phyloP scores from a whole-genome alignment of 2,797 vertebrate genomes.

The Rhincodon typus region DNA sequence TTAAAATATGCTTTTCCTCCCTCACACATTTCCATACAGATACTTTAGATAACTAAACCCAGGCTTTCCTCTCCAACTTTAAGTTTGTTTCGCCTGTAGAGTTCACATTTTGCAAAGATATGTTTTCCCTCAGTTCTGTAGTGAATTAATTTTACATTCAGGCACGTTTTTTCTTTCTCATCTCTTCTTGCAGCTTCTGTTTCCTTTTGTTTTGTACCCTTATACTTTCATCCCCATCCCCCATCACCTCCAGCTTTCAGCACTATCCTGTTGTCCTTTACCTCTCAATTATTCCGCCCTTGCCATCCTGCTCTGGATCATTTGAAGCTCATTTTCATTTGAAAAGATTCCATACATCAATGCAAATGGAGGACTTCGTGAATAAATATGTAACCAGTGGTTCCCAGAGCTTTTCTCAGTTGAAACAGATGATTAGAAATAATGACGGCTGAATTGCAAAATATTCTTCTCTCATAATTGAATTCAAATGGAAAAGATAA shows the following conservation, averaged over 20 bases:
- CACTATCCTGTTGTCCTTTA: neutral
- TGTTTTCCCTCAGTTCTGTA: neutral
- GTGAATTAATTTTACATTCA: neutral
- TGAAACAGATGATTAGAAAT: constrained; percentile 13
- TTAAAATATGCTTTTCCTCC: neutral
- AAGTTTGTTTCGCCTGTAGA: neutral
- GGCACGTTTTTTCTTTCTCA: neutral
- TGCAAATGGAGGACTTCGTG: neutral
- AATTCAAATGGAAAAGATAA: constrained; percentile 15
- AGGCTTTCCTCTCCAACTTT: neutral
- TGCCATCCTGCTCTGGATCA: neutral
- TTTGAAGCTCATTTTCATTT: constrained; percentile 7
- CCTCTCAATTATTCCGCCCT: neutral
- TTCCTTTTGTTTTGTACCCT: neutral
- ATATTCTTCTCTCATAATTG: neutral
- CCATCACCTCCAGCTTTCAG: neutral
- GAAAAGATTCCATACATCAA: constrained; percentile 11
- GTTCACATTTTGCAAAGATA: neutral
- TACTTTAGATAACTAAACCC: neutral
- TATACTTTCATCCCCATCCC: neutral
- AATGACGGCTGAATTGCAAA: constrained; percentile 24
- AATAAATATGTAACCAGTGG: neutral
- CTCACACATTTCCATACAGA: neutral
- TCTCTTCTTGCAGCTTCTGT: neutral
- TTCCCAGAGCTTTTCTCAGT: neutral